These are phyloP conservation scores for Rotaria sp. DNA, from an alignment of 2,888 invertebrate genomes.

Conservation along the genomic window DNA sequence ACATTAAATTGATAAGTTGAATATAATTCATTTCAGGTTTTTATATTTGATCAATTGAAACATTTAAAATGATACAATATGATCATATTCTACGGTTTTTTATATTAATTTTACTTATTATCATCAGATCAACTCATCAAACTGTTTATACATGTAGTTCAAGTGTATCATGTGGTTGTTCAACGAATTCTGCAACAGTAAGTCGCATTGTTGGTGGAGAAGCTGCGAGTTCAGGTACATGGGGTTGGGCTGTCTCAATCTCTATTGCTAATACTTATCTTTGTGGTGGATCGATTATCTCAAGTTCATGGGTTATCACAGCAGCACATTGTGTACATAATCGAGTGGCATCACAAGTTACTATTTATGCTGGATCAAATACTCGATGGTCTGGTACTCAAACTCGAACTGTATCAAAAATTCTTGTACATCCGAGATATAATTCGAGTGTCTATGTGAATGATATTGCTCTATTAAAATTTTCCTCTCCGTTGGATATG, in stretches of 20 bases:
- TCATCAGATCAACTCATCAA: background rate
- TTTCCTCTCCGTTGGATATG: background rate
- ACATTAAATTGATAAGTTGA: too few relatives aligned
- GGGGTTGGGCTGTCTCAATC: background rate
- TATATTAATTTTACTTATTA: background rate
- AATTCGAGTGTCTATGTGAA: background rate
- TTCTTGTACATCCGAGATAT: background rate
- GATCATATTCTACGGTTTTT: too few relatives aligned
- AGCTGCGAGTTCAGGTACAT: background rate
- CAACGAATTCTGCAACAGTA: background rate
- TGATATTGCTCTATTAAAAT: background rate
- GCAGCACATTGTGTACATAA: background rate
- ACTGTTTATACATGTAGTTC: background rate
- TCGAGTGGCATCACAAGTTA: too few relatives aligned
- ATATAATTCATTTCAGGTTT: too few relatives aligned
- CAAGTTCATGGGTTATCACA: background rate
- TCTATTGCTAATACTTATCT: background rate
- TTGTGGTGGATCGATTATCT: background rate
- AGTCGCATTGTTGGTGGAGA: background rate
- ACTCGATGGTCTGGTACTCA: background rate
- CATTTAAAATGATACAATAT: too few relatives aligned
- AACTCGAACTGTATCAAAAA: background rate
- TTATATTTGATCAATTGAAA: too few relatives aligned
- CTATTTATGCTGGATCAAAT: background rate
- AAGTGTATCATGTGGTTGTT: background rate